These are phyloP conservation scores for Merodon equestris DNA, from an alignment of 2,888 invertebrate species.

Conservation along the genomic window DNA sequence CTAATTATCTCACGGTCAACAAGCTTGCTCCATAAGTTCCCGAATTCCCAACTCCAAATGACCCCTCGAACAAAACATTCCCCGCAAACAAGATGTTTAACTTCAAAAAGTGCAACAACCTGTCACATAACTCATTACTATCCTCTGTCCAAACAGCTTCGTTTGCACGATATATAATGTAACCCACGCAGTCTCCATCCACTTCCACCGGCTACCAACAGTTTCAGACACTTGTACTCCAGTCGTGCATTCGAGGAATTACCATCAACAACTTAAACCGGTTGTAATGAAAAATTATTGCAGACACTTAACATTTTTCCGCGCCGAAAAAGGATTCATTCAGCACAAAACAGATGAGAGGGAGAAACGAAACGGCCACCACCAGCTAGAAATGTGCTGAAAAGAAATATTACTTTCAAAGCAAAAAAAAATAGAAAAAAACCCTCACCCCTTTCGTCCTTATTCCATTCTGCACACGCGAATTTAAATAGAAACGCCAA, in stretches of 20 bases:
- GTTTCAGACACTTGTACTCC: background rate
- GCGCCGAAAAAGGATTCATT: slow-evolving; percentile 56
- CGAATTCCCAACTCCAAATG: background rate
- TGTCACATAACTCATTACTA: slow-evolving; percentile 53
- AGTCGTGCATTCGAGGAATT: slow-evolving; percentile 44
- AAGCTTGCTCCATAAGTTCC: slow-evolving; percentile 7
- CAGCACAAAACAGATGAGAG: slow-evolving; percentile 18
- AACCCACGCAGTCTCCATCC: slow-evolving; percentile 4
- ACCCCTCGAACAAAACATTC: slow-evolving; percentile 20
- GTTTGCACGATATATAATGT: slow-evolving; percentile 37
- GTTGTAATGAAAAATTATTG: slow-evolving; percentile 66
- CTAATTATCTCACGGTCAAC: slow-evolving; percentile 1
- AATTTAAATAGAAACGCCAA: slow-evolving; percentile 52
- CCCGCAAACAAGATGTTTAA: slow-evolving; percentile 42
- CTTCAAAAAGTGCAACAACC: slow-evolving; percentile 57
- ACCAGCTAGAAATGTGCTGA: slow-evolving; percentile 48
- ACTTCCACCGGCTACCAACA: background rate
- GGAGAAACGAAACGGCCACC: slow-evolving; percentile 12
- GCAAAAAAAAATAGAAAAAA: background rate
- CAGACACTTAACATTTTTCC: slow-evolving; percentile 67
- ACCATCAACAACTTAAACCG: slow-evolving; percentile 59
- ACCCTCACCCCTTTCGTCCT: slow-evolving; percentile 41
- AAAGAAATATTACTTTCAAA: slow-evolving; percentile 51
- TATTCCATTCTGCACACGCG: slow-evolving; percentile 59
- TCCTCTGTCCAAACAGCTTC: slow-evolving; percentile 9